Conservation (phyloP, 2,888 invertebrate species). For the Agrilus biguttatus region DNA sequence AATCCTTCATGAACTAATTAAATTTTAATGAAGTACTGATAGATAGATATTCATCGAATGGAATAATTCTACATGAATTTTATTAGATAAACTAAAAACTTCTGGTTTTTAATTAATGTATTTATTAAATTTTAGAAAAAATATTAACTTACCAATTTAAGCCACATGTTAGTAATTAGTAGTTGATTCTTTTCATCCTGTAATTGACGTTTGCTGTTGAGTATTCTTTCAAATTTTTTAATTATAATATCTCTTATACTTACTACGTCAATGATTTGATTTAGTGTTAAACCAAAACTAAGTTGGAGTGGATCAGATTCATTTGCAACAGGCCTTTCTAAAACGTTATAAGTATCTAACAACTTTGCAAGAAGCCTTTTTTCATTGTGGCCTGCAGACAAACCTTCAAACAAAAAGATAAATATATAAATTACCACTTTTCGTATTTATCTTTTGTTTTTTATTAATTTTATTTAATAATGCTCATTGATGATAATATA, state of each 20-base stretch:
- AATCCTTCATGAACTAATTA: no score
- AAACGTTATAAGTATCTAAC: slow-evolving; percentile 84
- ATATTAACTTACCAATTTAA: slow-evolving; percentile 72
- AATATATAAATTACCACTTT: no score
- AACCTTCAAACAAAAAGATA: slow-evolving; percentile 39
- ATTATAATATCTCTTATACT: slow-evolving; percentile 26
- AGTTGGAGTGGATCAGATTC: slow-evolving; percentile 91
- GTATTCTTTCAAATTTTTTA: no score
- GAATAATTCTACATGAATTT: no score
- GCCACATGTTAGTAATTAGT: slow-evolving; percentile 92
- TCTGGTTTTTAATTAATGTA: no score
- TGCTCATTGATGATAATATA: no score
- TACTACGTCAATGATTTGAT: slow-evolving; percentile 97
- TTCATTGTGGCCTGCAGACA: slow-evolving; percentile 80
- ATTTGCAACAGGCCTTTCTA: slow-evolving; percentile 90
- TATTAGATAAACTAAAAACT: no score
- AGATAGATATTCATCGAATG: no score
- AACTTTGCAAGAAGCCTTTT: slow-evolving; percentile 83
- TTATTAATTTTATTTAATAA: no score
- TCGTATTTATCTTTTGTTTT: no score
- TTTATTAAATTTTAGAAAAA: no score
- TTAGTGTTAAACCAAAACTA: slow-evolving; percentile 91
- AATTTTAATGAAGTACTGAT: no score
- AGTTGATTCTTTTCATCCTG: slow-evolving; percentile 97
- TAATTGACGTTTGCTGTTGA: slow-evolving; percentile 23